Percentiles rank a stretch among this genome's conserved stretches.
Evolutionary conservation across 30 jellyfish, hydroid and myxozoan species (phyloP).

Genomic region (Nemopilema nomurai): DNA sequence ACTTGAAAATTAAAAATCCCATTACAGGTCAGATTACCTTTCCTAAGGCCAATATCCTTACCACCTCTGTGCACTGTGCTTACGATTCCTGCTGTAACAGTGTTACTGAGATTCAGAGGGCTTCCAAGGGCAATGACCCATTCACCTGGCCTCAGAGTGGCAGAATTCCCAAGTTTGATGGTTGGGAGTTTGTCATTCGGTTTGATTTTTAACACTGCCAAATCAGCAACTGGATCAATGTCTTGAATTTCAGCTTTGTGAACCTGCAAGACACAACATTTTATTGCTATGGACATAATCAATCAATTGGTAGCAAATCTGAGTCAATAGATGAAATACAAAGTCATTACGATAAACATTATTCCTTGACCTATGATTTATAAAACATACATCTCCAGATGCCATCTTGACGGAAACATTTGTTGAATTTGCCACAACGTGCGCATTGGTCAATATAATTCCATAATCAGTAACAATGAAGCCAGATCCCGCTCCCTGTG

Average conservation of each 20-base stretch:
- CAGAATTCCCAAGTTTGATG: constrained; percentile 69
- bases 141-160: constrained; percentile 73
- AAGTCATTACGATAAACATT: too few relatives aligned
- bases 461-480: constrained; percentile 78
- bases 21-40: constrained; percentile 37
- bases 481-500: constrained; percentile 88
- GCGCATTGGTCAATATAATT: constrained; percentile 70
- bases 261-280: constrained; percentile 16
- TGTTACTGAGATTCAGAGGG: constrained; percentile 70
- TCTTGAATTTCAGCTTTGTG: constrained; percentile 47
- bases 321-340: not conserved
- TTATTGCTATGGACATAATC: not conserved
- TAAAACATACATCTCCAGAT: constrained; percentile 64
- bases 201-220: constrained; percentile 58
- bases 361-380: too few relatives aligned
- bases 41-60: constrained; percentile 68
- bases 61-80: constrained; percentile 84
- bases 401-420: constrained; percentile 58
- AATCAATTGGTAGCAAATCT: too few relatives aligned
- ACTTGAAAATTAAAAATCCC: not conserved
- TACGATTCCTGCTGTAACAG: constrained; percentile 81
- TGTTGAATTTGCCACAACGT: constrained; percentile 53
- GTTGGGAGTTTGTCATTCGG: constrained; percentile 61
- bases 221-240: constrained; percentile 63
- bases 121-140: constrained; percentile 84